Evolutionary conservation across 64 coral and sea anemone genomes (phyloP), one percentile per base, ranked within the genome.

Genomic region (Actinia tenebrosa): DNA sequence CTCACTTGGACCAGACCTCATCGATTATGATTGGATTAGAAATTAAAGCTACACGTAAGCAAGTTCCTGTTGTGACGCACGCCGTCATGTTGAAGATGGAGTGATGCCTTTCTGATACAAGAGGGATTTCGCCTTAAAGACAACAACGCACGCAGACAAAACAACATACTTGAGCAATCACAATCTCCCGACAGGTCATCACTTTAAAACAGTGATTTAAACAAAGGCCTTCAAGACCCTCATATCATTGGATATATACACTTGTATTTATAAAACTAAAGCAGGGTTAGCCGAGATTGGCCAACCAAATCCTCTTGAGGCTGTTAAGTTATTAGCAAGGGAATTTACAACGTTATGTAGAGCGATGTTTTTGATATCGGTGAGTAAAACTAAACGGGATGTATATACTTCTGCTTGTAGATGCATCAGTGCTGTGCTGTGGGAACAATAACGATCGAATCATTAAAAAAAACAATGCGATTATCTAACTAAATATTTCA

Each of bases 261-360:
- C 20, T 66, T n/a, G n/a, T 66, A 66, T 66, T 66, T 66, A 66
- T 66, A 66, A 66, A 66, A 66, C 63, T 23, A 66, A 66, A 66
- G 63, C 20, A 66, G 63, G 5, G 7, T 20, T 20, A 23, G 63
- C 63, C 6, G 63, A n/a, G n/a, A 10, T 66, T 5, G 19, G n/a
- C 22, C 63, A 66, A 66, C 63, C 63, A 66, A 66, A n/a, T 20
- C 63, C n/a, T 66, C 19, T 66, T 8, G 63, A 66, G 63, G 63
- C n/a, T 66, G n/a, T 66, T 20, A 23, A 2, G n/a, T 9, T 66
- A 66, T n/a, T n/a, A 66, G 19, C 6, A 66, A 66, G 63, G 63
- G 63, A 66, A 66, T 66, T 66, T 66, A 66, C 63, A 66, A 66
- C 60, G 15, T 61, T 61, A 61, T 0, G 18, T 61, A 19, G 60